Evolutionary conservation across 23 tunicate genomes (phyloP), one percentile per base, ranked within the genome.

Genomic region (Oikopleura albicans): DNA sequence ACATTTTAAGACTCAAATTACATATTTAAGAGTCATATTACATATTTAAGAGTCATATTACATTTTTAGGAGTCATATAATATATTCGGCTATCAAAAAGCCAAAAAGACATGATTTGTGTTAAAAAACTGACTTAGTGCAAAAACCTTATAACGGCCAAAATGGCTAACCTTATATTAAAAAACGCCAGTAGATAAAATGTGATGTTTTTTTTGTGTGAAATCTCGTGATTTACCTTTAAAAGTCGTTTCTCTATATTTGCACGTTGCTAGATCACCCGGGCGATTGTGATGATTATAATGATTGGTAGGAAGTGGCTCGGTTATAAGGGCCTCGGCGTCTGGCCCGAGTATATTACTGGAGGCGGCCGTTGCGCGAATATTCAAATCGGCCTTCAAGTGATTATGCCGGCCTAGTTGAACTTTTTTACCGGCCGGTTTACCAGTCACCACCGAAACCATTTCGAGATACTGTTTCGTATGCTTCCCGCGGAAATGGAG

Each of bases 401-500:
- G 35, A 29, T 71, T 71, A 71, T 71, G 79, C 2, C 79, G 79
- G 33, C 79, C 79, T 12, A 71, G 79, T 71, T 71, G 79, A 12
- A 71, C 79, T 31, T 12, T 29, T 71, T 71, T 71, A 29, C 79
- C 79, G 79, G 79, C 79, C 35, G 79, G 79, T 12, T 29, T 16
- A 29, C 79, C 79, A 37, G 79, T 71, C 37, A 12, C 35, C 2
- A 37, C 79, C 37, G 79, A 16, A 16, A 71, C 79, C 79, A 71
- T 71, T 37, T 71, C 79, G 34, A 71, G 35, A 29, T 71, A 71
- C 79, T 71, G 79, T 71, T 71, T 71, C 4, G 79, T 71, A 71
- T 71, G 79, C 31, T 71, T 71, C 31, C 79, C 79, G 2, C 79
- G 79, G 79, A 71, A 71, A 71, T 71, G 79, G 4, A 71, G 35